A percentile compares a stretch with the other conserved stretches of the same genome.
Evolutionary conservation across 1,140 invertebrate species (phyloP).

Genomic region (Branchinecta lynchi): DNA sequence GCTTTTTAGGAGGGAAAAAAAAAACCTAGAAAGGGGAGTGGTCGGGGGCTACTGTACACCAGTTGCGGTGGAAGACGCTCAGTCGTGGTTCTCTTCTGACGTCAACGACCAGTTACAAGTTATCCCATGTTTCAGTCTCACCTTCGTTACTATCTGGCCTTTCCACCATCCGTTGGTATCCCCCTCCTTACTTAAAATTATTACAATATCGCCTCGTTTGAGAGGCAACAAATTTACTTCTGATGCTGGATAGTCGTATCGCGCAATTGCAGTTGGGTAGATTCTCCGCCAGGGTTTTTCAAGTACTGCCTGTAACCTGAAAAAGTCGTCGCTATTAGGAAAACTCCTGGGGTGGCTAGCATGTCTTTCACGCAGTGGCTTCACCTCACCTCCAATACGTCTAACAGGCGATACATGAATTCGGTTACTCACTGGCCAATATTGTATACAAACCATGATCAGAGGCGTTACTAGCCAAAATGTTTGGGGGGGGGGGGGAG

Average conservation of each 20-base stretch:
- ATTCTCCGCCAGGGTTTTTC: slow-evolving; percentile 58
- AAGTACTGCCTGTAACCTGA: slow-evolving; percentile 50
- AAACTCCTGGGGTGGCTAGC: no score
- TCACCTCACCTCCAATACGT: no score
- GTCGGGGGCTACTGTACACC: no score
- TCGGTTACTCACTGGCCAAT: no score
- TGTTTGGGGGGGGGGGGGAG: no score
- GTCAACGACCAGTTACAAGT: neutral
- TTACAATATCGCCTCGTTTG: slow-evolving; percentile 55
- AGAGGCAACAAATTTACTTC: slow-evolving; percentile 61
- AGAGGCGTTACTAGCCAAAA: no score
- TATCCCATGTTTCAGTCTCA: slow-evolving; percentile 24
- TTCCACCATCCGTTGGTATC: slow-evolving; percentile 69
- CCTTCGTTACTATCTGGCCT: slow-evolving; percentile 47
- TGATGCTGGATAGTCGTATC: slow-evolving; percentile 51
- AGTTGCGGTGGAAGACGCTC: no score
- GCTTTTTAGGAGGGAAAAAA: no score
- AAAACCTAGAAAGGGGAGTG: no score
- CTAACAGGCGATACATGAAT: no score
- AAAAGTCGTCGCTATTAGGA: slow-evolving; percentile 19
- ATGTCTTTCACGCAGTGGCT: no score
- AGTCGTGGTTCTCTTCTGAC: neutral
- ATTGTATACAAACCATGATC: no score
- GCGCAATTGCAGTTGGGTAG: slow-evolving; percentile 43
- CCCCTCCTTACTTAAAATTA: slow-evolving; percentile 56